Evolutionary conservation across 1,140 invertebrate genomes (phyloP), one percentile per base, ranked within the genome.

Genomic region (Sinella curviseta): DNA sequence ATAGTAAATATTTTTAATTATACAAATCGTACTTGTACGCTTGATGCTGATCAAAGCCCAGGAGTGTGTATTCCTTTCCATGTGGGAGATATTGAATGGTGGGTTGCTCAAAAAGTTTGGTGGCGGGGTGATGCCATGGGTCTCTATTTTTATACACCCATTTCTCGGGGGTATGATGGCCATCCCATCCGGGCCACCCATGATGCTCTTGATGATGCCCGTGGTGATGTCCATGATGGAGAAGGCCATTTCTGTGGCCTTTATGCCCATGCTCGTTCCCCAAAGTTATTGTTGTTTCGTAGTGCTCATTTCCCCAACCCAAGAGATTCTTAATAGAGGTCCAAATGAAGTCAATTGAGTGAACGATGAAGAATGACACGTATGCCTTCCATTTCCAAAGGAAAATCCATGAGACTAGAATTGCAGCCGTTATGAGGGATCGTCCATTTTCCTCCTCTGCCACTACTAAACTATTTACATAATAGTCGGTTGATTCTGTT

Each of bases 31-130:
- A 75, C 39, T 75, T 75, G 2, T 8, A 36, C 8, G 74, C 74
- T 28, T 75, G 74, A 26, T 75, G 74, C 24, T 75, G 74, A 48
- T 75, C 74, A 75, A 48, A 75, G 2, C 33, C 74, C 8, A 39
- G 20, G 1, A 75, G 16, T 8, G 34, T 14, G 28, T 75, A 75
- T 30, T 75, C 36, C 24, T 20, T 36, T 26, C 74, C 74, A 36
- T 75, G 34, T 2, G 74, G 74, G 16, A 24, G 39, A 30, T 75
- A 75, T 26, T 75, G 74, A 54, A 8, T 8, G 34, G 34, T 75
- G 4, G 74, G 74, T 4, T 75, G 74, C 16, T 75, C 14, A 8
- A 14, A 75, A 16, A 75, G 36, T 4, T 36, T 24, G 35, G 74
- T 48, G 14, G 74, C 74, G 3, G 74, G 74, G 26, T 75, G 74